Evolutionary conservation across 2,113 vertebrate species (phyloP).

Genomic region (Pluvialis apricaria): DNA sequence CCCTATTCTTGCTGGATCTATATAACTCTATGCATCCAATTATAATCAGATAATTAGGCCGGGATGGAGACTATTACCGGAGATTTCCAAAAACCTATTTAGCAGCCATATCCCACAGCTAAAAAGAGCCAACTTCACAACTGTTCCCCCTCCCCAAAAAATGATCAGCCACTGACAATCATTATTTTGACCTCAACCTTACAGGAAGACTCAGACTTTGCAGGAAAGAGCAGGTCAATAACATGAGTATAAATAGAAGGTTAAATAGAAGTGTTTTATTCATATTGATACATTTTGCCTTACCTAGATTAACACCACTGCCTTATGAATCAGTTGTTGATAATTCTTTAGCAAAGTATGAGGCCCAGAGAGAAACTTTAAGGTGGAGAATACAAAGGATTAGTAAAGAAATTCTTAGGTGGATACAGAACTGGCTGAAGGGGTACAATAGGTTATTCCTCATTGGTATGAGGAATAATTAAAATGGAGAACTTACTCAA

Average conservation of each 20-base stretch:
- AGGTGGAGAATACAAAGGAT: neutral
- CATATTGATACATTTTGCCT: neutral
- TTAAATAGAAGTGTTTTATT: neutral
- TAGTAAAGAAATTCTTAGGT: neutral
- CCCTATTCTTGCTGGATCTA: neutral
- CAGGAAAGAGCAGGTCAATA: neutral
- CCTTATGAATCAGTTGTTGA: neutral
- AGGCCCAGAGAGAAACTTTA: neutral
- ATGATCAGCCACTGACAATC: neutral
- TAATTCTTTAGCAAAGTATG: neutral
- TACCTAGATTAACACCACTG: neutral
- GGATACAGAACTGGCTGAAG: neutral
- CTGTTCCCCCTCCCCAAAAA: neutral
- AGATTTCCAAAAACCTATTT: neutral
- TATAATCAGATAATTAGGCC: neutral
- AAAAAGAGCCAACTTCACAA: neutral
- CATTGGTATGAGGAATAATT: neutral
- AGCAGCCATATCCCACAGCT: neutral
- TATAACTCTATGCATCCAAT: neutral
- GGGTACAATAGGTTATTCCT: neutral
- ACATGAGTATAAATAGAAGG: neutral
- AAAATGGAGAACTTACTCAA: neutral
- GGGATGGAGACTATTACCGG: neutral
- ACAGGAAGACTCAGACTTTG: neutral
- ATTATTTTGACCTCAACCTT: neutral